These are phyloP conservation scores for Chrysolina oricalcia DNA, from an alignment of 2,888 invertebrate species.

Conservation along the genomic window DNA sequence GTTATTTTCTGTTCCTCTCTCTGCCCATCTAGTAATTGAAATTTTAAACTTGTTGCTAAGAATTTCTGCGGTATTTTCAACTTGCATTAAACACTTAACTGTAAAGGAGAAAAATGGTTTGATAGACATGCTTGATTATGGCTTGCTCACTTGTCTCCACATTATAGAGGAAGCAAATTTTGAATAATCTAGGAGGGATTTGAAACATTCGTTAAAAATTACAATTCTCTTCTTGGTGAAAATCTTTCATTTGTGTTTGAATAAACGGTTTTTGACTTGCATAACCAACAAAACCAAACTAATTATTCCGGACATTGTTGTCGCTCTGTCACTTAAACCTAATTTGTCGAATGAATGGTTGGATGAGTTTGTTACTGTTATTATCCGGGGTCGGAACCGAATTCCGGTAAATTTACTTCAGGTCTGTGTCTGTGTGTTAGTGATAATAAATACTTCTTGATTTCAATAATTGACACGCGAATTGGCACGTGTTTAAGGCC, in stretches of 20 bases:
- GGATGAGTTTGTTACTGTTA: constrained; percentile 28
- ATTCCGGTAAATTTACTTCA: constrained; percentile 27
- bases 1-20: too few species aligned
- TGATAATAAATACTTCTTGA: constrained; percentile 26
- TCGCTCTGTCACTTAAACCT: constrained; percentile 1
- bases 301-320: not conserved
- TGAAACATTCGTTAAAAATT: too few species aligned
- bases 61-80: too few species aligned
- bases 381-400: constrained; percentile 21
- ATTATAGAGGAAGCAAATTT: too few species aligned
- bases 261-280: not conserved
- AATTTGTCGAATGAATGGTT: constrained; percentile 22
- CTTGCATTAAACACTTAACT: too few species aligned
- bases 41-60: too few species aligned
- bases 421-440: constrained; percentile 29
- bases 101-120: too few species aligned
- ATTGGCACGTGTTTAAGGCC: not conserved
- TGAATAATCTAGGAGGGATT: too few species aligned
- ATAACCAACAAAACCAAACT: not conserved
- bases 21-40: too few species aligned
- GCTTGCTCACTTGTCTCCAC: too few species aligned
- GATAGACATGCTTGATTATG: too few species aligned
- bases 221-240: too few species aligned
- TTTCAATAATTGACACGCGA: constrained; percentile 27
- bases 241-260: not conserved